Evolutionary conservation across 2,113 vertebrate species (phyloP).

Genomic region (Brachyhypopomus gauderio): DNA sequence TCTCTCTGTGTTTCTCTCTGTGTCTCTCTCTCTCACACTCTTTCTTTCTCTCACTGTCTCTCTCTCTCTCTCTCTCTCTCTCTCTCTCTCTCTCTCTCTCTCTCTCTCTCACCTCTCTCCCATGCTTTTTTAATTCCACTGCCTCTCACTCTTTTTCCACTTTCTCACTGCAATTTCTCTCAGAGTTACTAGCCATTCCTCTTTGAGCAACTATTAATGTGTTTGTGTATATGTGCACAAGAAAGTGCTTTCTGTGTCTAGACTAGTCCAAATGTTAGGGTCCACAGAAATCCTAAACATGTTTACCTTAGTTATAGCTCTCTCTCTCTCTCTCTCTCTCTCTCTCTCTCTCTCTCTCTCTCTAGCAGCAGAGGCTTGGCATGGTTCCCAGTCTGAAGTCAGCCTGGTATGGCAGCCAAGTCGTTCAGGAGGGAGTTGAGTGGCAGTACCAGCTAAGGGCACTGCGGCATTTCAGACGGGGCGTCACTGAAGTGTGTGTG

Average conservation of each 20-base stretch:
- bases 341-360: constrained; percentile 22
- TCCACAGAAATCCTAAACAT: constrained; percentile 13
- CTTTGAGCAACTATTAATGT: background rate
- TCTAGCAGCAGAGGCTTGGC: constrained; percentile 39
- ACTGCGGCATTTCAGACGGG: constrained; percentile 58
- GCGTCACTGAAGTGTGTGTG: constrained; percentile 35
- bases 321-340: background rate
- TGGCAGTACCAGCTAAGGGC: constrained; percentile 58
- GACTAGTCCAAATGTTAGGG: constrained; percentile 9
- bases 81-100: constrained; percentile 20
- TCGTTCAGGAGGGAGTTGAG: constrained; percentile 42
- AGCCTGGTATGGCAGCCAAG: constrained; percentile 51
- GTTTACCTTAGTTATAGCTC: background rate
- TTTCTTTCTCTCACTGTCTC: background rate
- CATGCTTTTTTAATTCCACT: background rate
- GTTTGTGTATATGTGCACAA: background rate
- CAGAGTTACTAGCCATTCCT: background rate
- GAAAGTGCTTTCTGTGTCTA: constrained; percentile 1
- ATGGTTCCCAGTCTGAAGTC: constrained; percentile 50
- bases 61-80: constrained; percentile 37
- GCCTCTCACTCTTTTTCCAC: background rate
- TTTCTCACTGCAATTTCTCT: constrained; percentile 21
- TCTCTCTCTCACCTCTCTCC: background rate
- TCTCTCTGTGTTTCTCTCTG: constrained; percentile 36
- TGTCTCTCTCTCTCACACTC: constrained; percentile 41